Percentiles rank a stretch among this genome's conserved stretches.
phyloP scores from a whole-genome alignment of 2,113 vertebrate species.

The Phylloscopus trochiloides region DNA sequence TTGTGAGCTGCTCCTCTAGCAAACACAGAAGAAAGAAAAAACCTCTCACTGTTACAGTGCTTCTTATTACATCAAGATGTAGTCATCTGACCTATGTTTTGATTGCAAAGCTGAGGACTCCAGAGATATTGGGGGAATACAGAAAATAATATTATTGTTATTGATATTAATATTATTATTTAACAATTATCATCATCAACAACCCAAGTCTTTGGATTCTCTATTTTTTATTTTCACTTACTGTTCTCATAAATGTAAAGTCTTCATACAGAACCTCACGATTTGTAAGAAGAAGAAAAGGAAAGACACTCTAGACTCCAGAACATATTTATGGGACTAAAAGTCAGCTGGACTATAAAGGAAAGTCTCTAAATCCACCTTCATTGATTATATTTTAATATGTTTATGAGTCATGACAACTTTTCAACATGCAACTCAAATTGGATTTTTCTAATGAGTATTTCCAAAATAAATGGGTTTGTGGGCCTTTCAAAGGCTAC shows the following conservation, averaged over 20 bases:
- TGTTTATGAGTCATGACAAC: not conserved
- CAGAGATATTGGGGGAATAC: not conserved
- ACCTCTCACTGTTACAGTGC: not conserved
- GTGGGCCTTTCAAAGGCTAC: not conserved
- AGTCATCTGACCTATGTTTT: not conserved
- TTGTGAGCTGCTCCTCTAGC: not conserved
- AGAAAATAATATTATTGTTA: not conserved
- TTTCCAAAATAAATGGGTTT: not conserved
- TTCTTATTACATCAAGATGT: accelerated
- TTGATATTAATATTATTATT: not conserved
- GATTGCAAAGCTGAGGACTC: not conserved
- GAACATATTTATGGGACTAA: not conserved
- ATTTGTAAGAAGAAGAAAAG: not conserved
- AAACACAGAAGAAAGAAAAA: not conserved
- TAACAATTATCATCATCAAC: not conserved
- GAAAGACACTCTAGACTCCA: not conserved
- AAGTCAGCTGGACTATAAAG: not conserved
- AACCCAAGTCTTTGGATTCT: not conserved
- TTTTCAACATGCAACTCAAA: not conserved
- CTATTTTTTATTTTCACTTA: not conserved
- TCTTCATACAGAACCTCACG: not conserved
- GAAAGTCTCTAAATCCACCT: not conserved
- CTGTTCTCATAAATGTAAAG: not conserved
- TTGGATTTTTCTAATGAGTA: not conserved
- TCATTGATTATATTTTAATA: not conserved